Evolutionary conservation across 2,888 invertebrate species (phyloP), one percentile per base, ranked within the genome.

Genomic region (Pardosa pseudoannulata): DNA sequence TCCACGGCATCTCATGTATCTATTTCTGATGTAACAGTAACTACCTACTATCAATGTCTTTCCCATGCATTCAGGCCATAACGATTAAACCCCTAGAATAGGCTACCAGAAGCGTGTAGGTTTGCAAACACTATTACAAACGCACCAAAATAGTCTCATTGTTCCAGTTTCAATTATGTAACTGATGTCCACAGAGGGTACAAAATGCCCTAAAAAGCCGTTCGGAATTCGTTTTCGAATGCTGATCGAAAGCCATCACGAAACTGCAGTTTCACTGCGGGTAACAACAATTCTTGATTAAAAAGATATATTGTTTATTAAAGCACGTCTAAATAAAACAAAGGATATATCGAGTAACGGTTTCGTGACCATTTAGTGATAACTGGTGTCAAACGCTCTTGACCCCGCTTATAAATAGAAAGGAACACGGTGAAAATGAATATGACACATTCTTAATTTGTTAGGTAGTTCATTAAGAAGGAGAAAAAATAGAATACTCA

Each of bases 331-430:
- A 31, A 31, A 16, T 31, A 65, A 65, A 65, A 65, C 29, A 65
- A 65, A 16, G 27, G 65, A 65, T 11, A 9, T 1, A 29, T 31
- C 23, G 31, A 31, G 28, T 11, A 28, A 23, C 16, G 5, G 3
- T 65, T 65, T 29, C 65, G 65, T 65, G 65, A 65, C 65, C 65
- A 1, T 65, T 65, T 29, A 65, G 31, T n/a, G n/a, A 31, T 65
- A 31, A 29, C 65, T 65, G 29, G 16, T 65, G 56, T 56, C 65
- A 65, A 31, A 29, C 23, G 23, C 16, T 16, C 29, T 9, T 28
- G 31, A 65, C 31, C 65, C 31, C n/a, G 13, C 29, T 11, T 31
- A 9, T 16, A 65, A 65, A 65, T 65, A 65, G 65, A 31, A 29
- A 16, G 6, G 1, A 65, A 65, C 65, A 56, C 3, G 23, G 23